Conservation (phyloP, 2,797 vertebrate species). For the Lerista edwardsae region DNA sequence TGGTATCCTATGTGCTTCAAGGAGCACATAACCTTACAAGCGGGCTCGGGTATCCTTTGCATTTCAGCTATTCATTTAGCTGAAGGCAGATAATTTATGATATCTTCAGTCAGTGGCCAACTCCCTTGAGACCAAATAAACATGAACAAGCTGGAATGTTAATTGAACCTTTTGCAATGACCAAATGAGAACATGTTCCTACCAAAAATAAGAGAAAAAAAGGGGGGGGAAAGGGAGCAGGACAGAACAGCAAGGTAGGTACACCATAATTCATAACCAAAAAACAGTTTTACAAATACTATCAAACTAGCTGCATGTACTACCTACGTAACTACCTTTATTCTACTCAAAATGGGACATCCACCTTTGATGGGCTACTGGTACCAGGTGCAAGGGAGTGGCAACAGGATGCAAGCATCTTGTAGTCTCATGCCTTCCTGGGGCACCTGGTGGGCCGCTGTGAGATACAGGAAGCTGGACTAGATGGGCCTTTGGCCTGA, state of each 20-base stretch:
- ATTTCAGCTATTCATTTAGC: conserved; percentile 76
- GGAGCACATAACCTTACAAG: conserved; percentile 75
- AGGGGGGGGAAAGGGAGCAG: conserved; percentile 11
- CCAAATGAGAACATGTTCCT: conserved; percentile 69
- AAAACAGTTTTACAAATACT: conserved; percentile 40
- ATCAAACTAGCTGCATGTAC: too few relatives aligned
- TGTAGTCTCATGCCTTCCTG: too few relatives aligned
- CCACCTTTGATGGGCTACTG: too few relatives aligned
- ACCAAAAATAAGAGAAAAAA: not conserved
- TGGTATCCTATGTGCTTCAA: conserved; percentile 52
- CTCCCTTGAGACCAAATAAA: conserved; percentile 69
- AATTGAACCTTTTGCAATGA: conserved; percentile 61
- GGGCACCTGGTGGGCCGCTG: too few relatives aligned
- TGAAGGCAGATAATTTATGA: conserved; percentile 80
- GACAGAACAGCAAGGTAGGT: conserved; percentile 22
- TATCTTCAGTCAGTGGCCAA: conserved; percentile 68
- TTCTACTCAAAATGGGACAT: conserved; percentile 43
- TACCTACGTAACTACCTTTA: not conserved
- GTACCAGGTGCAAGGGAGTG: too few relatives aligned
- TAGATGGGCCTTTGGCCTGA: too few relatives aligned
- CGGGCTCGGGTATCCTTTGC: conserved; percentile 69
- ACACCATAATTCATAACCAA: conserved; percentile 32
- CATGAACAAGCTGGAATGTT: conserved; percentile 74
- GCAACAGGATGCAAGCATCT: too few relatives aligned
- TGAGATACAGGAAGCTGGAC: too few relatives aligned